These are phyloP conservation scores for Emydocephalus ijimae DNA, from an alignment of 2,113 vertebrate species.

Conservation along the genomic window DNA sequence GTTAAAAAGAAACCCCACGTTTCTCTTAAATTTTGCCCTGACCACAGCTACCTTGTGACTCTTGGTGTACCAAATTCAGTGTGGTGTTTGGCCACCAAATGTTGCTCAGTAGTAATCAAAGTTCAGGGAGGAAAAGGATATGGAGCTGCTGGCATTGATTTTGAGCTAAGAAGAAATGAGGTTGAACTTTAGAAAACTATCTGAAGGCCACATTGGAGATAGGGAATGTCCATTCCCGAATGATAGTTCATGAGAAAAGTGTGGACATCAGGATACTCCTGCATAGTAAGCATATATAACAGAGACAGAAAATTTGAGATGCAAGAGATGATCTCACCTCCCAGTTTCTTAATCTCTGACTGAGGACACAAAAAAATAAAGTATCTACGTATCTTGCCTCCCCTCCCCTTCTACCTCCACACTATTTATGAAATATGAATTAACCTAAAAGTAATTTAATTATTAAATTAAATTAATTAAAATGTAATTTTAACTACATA, in stretches of 20 bases:
- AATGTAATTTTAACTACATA: slow-evolving; percentile 44
- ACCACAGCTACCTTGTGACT: neutral
- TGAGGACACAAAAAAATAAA: slow-evolving; percentile 28
- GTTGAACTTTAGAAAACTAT: neutral
- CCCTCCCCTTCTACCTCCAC: neutral
- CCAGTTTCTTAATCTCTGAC: slow-evolving; percentile 31
- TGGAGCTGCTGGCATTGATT: neutral
- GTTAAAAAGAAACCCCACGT: neutral
- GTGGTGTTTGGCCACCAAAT: neutral
- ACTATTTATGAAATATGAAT: slow-evolving; percentile 13
- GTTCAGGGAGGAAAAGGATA: neutral
- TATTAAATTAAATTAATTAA: neutral
- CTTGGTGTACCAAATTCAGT: neutral
- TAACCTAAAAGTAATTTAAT: slow-evolving; percentile 37
- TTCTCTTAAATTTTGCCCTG: neutral
- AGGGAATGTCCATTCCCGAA: neutral
- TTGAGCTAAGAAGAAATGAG: neutral
- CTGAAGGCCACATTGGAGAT: neutral
- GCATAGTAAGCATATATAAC: neutral
- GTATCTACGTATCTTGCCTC: neutral
- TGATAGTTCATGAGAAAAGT: neutral
- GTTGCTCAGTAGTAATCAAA: neutral
- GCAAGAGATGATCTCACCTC: neutral
- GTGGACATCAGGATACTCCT: neutral
- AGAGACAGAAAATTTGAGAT: neutral